Percentiles rank a stretch among this genome's conserved stretches.
Evolutionary conservation across 2,888 invertebrate genomes (phyloP).

Genomic region (Agrotis exclamationis): DNA sequence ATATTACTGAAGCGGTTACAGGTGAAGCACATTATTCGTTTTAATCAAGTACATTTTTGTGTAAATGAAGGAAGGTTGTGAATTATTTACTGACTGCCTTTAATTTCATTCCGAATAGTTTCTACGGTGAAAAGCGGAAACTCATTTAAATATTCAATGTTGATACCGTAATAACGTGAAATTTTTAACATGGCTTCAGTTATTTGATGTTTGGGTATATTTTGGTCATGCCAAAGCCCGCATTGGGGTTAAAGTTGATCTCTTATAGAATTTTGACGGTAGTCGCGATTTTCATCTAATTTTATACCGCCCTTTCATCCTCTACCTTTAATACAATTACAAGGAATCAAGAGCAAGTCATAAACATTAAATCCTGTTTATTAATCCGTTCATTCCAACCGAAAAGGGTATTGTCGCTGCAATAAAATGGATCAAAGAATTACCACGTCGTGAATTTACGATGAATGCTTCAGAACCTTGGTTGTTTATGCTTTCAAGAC

Average conservation of each 20-base stretch:
- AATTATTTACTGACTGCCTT: constrained; percentile 31
- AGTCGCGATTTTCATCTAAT: not conserved
- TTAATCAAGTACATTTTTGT: constrained; percentile 36
- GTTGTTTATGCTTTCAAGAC: constrained; percentile 57
- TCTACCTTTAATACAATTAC: constrained; percentile 4
- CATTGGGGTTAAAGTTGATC: not conserved
- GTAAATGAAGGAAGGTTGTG: constrained; percentile 22
- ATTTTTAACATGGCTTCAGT: constrained; percentile 2
- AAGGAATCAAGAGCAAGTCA: not conserved
- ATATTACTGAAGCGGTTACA: constrained; percentile 31
- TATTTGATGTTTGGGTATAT: not conserved
- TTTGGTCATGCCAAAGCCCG: not conserved
- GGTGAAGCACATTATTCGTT: constrained; percentile 27
- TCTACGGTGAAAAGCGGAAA: constrained; percentile 23
- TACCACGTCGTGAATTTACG: constrained; percentile 17
- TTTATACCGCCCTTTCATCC: not conserved
- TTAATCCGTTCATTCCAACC: not conserved
- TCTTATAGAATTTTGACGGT: not conserved
- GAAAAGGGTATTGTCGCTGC: constrained; percentile 13
- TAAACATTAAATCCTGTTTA: constrained; percentile 3
- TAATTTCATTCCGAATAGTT: constrained; percentile 33
- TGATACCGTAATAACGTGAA: constrained; percentile 17
- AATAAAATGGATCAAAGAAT: constrained; percentile 34
- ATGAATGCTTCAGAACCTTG: constrained; percentile 27
- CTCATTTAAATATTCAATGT: constrained; percentile 22